Percentiles rank a stretch among this genome's conserved stretches.
phyloP scores from a whole-genome alignment of 2,888 invertebrate species.

The Epistrophella euchroma region DNA sequence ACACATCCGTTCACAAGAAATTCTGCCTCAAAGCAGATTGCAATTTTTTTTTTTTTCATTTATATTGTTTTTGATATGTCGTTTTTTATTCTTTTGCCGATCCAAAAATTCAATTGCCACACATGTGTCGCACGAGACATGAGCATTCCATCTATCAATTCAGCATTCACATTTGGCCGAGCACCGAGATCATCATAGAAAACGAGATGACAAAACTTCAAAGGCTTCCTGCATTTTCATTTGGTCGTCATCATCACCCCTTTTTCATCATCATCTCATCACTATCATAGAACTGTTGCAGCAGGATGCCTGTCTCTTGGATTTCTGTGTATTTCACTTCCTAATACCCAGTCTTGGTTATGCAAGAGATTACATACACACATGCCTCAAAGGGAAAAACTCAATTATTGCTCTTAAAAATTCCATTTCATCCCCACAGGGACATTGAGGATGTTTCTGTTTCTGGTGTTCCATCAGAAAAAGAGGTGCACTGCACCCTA shows the following conservation, averaged over 20 bases:
- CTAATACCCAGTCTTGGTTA: slow-evolving; percentile 66
- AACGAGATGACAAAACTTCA: slow-evolving; percentile 67
- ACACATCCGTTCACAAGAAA: slow-evolving; percentile 29
- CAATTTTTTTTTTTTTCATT: slow-evolving; percentile 47
- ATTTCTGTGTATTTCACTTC: slow-evolving; percentile 50
- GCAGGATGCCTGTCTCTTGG: slow-evolving; percentile 4
- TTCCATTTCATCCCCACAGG: slow-evolving; percentile 68
- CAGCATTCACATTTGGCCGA: slow-evolving; percentile 24
- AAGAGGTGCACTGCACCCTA: slow-evolving; percentile 1
- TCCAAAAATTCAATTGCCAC: slow-evolving; percentile 71
- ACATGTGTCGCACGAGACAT: slow-evolving; percentile 52
- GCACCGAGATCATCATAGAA: slow-evolving; percentile 51
- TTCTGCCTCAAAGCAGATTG: slow-evolving; percentile 53
- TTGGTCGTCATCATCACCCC: slow-evolving; percentile 16
- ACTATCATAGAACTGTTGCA: slow-evolving; percentile 7
- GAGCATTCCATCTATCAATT: slow-evolving; percentile 49
- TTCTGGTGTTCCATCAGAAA: slow-evolving; percentile 2
- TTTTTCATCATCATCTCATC: slow-evolving; percentile 7
- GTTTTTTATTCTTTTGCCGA: slow-evolving; percentile 29
- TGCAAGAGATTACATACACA: slow-evolving; percentile 68
- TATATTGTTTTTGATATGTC: slow-evolving; percentile 33
- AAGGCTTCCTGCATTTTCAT: slow-evolving; percentile 67
- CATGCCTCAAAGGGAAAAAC: slow-evolving; percentile 72
- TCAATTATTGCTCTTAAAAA: slow-evolving; percentile 74
- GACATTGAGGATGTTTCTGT: slow-evolving; percentile 25